Evolutionary conservation across 1,140 invertebrate species (phyloP).

Genomic region (Heterodera carotae): DNA sequence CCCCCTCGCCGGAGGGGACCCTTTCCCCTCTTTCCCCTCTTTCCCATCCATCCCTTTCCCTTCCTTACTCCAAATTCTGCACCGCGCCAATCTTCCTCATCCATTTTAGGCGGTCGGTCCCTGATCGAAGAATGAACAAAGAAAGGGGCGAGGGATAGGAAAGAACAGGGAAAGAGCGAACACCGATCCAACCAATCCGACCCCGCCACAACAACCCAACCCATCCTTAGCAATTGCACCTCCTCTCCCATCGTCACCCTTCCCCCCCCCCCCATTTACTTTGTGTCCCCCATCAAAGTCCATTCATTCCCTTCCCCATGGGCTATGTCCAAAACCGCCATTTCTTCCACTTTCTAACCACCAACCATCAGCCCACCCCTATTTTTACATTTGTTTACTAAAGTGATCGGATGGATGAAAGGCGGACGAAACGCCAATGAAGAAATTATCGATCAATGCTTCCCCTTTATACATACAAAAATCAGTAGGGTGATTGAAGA

Average conservation of each 20-base stretch:
- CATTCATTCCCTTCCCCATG: background rate
- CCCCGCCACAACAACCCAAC: background rate
- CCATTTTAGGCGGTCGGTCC: background rate
- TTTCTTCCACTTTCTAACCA: background rate
- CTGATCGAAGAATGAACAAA: background rate
- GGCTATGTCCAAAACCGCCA: background rate
- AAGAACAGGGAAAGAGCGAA: too few relatives aligned
- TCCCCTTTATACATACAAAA: background rate
- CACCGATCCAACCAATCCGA: background rate
- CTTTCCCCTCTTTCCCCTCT: too few relatives aligned
- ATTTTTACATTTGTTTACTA: background rate
- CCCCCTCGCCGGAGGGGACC: background rate
- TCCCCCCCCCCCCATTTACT: background rate
- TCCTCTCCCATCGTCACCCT: too few relatives aligned
- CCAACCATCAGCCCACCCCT: too few relatives aligned
- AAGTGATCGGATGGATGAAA: background rate
- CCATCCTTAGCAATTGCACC: background rate
- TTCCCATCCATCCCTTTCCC: background rate
- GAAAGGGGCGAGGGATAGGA: background rate
- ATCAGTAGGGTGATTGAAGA: background rate
- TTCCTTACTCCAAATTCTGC: background rate
- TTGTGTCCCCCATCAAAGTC: background rate
- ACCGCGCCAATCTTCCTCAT: background rate
- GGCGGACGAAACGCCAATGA: background rate
- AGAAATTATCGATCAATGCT: background rate